Conservation (phyloP, 2,113 vertebrate genomes). For the human (Homo sapiens) region GRCh38 chr1:37023501-37024000, state of each 20-base stretch:
- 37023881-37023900: not conserved
- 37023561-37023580: not conserved
- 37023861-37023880: not conserved
- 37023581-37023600: not conserved
- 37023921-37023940: not conserved
- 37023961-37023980: slow-evolving; percentile 33
- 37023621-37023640: not conserved
- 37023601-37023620: not conserved
- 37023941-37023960: slow-evolving; percentile 7
- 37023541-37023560: not conserved
- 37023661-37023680: not conserved
- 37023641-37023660: not conserved
- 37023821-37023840: not conserved
- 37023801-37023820: too few species aligned
- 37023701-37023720: not conserved
- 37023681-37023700: not conserved
- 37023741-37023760: not conserved
- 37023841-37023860: not conserved
- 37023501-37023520: not conserved
- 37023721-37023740: not conserved
- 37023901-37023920: not conserved
- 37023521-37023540: not conserved
- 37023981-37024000: slow-evolving; percentile 27
- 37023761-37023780: not conserved
- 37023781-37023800: not conserved